Evolutionary conservation across 2,113 vertebrate genomes (phyloP), one percentile per base, ranked within the genome.

Genomic region (Etheostoma spectabile): DNA sequence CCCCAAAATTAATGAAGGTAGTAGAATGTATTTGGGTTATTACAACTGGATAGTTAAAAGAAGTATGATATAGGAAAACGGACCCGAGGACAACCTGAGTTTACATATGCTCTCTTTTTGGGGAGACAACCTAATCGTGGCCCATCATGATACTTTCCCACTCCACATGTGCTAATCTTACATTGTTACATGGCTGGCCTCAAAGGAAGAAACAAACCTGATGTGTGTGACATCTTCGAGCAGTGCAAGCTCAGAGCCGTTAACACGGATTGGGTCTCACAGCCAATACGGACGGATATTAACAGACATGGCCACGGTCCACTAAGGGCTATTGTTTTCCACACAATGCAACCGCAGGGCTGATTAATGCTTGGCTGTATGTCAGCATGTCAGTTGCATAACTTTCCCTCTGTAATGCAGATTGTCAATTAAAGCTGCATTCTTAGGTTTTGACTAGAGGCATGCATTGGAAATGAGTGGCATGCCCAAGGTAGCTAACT

Each of bases 261-360:
- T 73, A 60, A 79, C 73, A 46, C 68, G 77, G 79, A 70, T 68
- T 83, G 82, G 78, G 77, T 80, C 68, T 76, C 68, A 49, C 77
- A 63, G 81, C 79, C 79, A 80, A 49, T 80, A 80, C 30, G 55
- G 65, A 74, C 76, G 71, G 82, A 72, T 82, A 83, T 89, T 89
- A 80, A 89, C 76, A 80, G 80, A 27, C 88, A 82, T 57, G 6
- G 42, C 66, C 38, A 62, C 74, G 55, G 74, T 89, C 52, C 81
- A 67, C 85, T 83, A 68, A 69, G 65, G 83, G 57, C 79, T n/a
- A 67, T 91, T 89, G 87, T 91, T 86, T 76, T 56, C 70, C 24
- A 73, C 71, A 89, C 85, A 92, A 78, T 88, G 52, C 77, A 82
- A 5, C 84, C 59, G 74, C 67, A 79, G 70, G 46, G 49, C 62